Evolutionary conservation across 2,113 vertebrate genomes (phyloP).

Genomic region (Pteronura brasiliensis): DNA sequence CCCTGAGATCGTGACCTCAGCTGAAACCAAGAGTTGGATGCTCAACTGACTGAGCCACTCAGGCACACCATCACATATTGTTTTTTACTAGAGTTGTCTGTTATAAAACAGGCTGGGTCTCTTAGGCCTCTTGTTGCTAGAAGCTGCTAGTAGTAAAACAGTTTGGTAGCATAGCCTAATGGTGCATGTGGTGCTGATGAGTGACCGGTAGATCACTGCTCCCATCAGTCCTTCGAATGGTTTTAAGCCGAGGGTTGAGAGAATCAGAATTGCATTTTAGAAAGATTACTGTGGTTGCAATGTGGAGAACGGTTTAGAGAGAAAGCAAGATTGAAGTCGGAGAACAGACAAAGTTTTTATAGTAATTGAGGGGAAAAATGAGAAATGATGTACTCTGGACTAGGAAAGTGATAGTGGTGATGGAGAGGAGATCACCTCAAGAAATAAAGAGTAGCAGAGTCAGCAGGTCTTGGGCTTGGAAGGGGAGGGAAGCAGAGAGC

Average conservation of each 20-base stretch:
- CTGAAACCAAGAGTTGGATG: neutral
- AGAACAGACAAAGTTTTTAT: neutral
- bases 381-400: neutral
- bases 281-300: slow-evolving; percentile 11
- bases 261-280: slow-evolving; percentile 13
- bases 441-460: neutral
- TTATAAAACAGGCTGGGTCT: neutral
- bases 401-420: neutral
- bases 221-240: neutral
- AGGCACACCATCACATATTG: neutral
- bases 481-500: neutral
- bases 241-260: neutral
- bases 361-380: neutral
- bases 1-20: neutral
- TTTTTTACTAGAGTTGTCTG: neutral
- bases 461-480: neutral
- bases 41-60: neutral
- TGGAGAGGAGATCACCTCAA: neutral
- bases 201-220: neutral
- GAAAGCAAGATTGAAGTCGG: neutral
- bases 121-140: neutral
- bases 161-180: neutral
- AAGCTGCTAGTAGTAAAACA: neutral
- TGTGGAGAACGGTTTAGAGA: neutral
- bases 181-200: neutral